phyloP scores from a whole-genome alignment of 2,797 vertebrate species.

The Urocyon cinereoargenteus region DNA sequence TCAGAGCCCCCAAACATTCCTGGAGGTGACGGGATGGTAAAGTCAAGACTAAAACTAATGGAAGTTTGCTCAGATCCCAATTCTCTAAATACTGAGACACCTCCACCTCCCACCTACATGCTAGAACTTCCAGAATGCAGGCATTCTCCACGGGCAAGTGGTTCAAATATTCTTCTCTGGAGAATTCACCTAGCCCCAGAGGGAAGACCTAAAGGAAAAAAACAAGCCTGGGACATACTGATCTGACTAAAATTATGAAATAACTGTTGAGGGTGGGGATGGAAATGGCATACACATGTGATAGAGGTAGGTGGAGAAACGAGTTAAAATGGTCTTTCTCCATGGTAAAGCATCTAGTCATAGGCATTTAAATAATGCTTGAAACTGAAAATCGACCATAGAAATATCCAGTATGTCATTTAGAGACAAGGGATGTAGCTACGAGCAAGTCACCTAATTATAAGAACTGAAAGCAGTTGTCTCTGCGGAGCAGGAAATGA shows the following conservation, averaged over 20 bases:
- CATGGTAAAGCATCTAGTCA: not conserved
- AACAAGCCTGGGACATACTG: not conserved
- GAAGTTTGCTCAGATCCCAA: not conserved
- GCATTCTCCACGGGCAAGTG: not conserved
- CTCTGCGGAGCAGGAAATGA: conserved; percentile 40
- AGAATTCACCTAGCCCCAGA: not conserved
- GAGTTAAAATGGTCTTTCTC: not conserved
- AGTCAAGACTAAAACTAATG: not conserved
- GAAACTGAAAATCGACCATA: not conserved
- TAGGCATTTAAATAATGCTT: not conserved
- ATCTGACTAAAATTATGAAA: not conserved
- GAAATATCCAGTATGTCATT: not conserved
- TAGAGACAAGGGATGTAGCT: not conserved
- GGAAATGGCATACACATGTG: not conserved
- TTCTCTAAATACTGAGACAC: not conserved
- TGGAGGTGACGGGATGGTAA: not conserved
- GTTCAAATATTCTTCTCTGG: not conserved
- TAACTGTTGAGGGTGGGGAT: too few relatives aligned
- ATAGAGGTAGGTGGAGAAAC: not conserved
- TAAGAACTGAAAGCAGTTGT: not conserved
- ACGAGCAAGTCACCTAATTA: not conserved
- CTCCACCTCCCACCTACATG: too few relatives aligned
- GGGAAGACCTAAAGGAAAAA: not conserved
- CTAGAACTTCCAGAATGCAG: not conserved
- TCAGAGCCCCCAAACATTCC: not conserved